phyloP scores from a whole-genome alignment of 2,888 invertebrate genomes.

The Drosophila antonietae region DNA sequence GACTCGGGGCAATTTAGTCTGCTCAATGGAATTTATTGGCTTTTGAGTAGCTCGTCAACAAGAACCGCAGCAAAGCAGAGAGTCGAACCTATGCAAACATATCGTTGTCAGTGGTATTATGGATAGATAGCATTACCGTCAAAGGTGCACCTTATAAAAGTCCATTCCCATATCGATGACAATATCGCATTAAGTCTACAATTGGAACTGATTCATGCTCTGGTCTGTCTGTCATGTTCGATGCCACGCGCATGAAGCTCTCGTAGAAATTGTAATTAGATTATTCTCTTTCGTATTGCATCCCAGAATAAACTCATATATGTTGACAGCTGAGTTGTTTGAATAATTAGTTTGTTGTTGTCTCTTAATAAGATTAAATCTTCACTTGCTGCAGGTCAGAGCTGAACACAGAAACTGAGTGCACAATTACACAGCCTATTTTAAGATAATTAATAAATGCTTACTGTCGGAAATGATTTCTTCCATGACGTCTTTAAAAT shows the following conservation, averaged over 20 bases:
- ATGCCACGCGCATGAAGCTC: background rate
- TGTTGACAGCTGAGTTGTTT: background rate
- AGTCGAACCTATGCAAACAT: slow-evolving; percentile 43
- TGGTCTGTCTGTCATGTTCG: background rate
- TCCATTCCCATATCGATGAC: background rate
- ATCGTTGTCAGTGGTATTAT: slow-evolving; percentile 35
- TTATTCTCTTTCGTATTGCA: background rate
- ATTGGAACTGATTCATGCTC: background rate
- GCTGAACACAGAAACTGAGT: background rate
- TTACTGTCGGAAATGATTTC: background rate
- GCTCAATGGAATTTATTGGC: slow-evolving; percentile 31
- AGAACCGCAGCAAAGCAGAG: slow-evolving; percentile 8
- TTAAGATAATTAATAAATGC: background rate
- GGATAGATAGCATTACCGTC: slow-evolving; percentile 46
- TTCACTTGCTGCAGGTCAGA: background rate
- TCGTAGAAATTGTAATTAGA: slow-evolving; percentile 9
- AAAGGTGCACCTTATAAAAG: slow-evolving; percentile 19
- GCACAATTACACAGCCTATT: background rate
- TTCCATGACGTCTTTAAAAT: no score
- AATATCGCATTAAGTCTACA: background rate
- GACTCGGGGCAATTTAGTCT: background rate
- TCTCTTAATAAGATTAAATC: background rate
- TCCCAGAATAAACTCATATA: slow-evolving; percentile 1
- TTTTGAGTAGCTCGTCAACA: slow-evolving; percentile 20
- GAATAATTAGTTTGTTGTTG: background rate